A percentile compares a stretch with the other conserved stretches of the same genome.
These are phyloP conservation scores for Scaptomyza graminum DNA, from an alignment of 1,140 invertebrate genomes.

Conservation along the genomic window DNA sequence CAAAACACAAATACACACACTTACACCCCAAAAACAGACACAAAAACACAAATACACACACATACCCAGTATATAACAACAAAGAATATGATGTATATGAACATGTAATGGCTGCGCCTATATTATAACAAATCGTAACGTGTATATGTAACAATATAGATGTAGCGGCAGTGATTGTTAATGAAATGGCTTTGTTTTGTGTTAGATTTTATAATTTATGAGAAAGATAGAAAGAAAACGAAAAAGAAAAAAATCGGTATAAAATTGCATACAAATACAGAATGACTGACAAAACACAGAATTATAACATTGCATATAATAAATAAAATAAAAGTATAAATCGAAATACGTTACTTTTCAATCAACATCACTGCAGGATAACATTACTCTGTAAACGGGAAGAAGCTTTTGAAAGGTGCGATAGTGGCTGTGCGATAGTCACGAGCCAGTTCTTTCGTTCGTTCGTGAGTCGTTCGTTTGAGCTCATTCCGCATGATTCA, in stretches of 20 bases:
- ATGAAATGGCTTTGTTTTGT: conserved; percentile 80
- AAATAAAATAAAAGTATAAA: conserved; percentile 80
- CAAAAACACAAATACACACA: conserved; percentile 35
- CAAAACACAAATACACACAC: conserved; percentile 49
- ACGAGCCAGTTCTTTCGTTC: not conserved
- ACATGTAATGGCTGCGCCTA: conserved; percentile 65
- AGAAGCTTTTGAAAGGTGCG: not conserved
- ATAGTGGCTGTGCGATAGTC: not conserved
- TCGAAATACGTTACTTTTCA: conserved; percentile 24
- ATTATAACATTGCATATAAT: conserved; percentile 82
- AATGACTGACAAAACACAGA: conserved; percentile 83
- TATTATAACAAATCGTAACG: conserved; percentile 74
- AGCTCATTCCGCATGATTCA: not conserved
- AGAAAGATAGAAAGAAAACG: conserved; percentile 45
- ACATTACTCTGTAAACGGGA: not conserved
- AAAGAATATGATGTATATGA: conserved; percentile 72
- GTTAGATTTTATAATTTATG: conserved; percentile 82
- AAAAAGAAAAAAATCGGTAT: conserved; percentile 43
- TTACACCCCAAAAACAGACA: conserved; percentile 23
- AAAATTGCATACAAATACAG: conserved; percentile 81
- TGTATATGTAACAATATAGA: conserved; percentile 82
- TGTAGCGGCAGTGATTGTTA: conserved; percentile 82
- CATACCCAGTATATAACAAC: conserved; percentile 50
- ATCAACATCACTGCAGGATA: not conserved
- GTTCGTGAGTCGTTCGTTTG: conserved; percentile 6